Evolutionary conservation across 2,113 vertebrate genomes (phyloP).

Genomic region (Laticauda colubrina): DNA sequence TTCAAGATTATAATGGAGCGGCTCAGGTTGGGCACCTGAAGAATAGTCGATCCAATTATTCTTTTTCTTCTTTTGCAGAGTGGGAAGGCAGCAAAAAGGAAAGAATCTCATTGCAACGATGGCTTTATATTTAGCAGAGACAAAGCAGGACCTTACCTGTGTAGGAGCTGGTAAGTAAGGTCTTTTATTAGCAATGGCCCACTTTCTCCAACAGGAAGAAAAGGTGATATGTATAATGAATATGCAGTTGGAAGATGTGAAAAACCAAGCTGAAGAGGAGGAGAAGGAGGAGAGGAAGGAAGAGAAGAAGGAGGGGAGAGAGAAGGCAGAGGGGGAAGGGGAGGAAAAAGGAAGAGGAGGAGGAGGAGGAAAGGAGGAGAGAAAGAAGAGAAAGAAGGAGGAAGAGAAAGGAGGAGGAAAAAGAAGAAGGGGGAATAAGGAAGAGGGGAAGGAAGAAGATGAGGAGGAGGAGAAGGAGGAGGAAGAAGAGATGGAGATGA

Average conservation of each 20-base stretch:
- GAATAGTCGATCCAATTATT: slow-evolving; percentile 11
- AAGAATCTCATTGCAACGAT: slow-evolving; percentile 2
- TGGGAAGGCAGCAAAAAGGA: neutral
- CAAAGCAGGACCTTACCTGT: neutral
- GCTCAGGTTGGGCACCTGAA: slow-evolving; percentile 26
- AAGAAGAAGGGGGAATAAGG: too few species aligned
- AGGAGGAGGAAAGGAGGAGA: too few species aligned
- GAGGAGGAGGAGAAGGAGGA: too few species aligned
- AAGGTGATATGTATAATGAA: neutral
- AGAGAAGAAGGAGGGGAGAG: too few species aligned
- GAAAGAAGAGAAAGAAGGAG: fast-evolving
- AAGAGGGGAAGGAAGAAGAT: too few species aligned
- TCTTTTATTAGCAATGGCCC: neutral
- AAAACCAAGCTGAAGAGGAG: neutral
- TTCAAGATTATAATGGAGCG: fast-evolving
- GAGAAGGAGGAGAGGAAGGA: neutral
- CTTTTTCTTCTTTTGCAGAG: slow-evolving; percentile 3
- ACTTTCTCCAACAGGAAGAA: neutral
- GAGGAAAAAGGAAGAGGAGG: too few species aligned
- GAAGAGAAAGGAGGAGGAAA: too few species aligned
- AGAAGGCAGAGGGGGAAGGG: too few species aligned
- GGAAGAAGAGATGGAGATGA: too few species aligned
- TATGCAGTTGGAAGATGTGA: neutral
- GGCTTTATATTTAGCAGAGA: neutral
- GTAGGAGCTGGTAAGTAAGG: neutral